Evolutionary conservation across 2,113 vertebrate species (phyloP).

Genomic region (Aramus guarauna): DNA sequence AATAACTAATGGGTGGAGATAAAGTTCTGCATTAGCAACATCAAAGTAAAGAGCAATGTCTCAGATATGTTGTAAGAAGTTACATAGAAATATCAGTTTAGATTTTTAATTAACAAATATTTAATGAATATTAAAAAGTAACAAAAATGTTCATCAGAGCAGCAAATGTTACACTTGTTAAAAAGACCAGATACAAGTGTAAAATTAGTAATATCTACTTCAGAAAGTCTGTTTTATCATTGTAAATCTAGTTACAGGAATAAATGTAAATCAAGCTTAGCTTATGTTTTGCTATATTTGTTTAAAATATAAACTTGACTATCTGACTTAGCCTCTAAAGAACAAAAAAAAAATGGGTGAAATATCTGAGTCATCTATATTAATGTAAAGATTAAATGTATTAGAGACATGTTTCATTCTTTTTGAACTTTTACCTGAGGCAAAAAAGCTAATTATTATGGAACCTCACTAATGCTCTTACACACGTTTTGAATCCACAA

Average conservation of each 20-base stretch:
- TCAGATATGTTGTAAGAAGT: neutral
- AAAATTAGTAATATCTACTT: neutral
- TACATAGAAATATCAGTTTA: neutral
- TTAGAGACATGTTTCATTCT: neutral
- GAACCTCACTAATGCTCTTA: neutral
- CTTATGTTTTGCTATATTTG: neutral
- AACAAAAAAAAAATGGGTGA: neutral
- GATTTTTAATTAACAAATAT: neutral
- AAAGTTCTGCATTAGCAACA: neutral
- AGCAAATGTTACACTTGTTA: neutral
- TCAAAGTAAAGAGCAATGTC: neutral
- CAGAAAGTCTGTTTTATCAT: slow-evolving; percentile 7
- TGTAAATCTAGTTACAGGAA: neutral
- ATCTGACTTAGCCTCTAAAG: neutral
- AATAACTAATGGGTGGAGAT: neutral
- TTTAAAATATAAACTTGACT: slow-evolving; percentile 7
- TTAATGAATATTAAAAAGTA: slow-evolving; percentile 8
- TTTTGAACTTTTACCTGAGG: neutral
- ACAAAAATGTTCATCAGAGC: neutral
- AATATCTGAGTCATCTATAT: neutral
- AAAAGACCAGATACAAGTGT: neutral
- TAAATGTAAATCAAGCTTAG: slow-evolving; percentile 6
- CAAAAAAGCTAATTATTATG: neutral
- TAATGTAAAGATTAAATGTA: neutral
- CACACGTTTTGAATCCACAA: neutral